phyloP scores from a whole-genome alignment of 1,140 invertebrate species.

The Antheraea pernyi region DNA sequence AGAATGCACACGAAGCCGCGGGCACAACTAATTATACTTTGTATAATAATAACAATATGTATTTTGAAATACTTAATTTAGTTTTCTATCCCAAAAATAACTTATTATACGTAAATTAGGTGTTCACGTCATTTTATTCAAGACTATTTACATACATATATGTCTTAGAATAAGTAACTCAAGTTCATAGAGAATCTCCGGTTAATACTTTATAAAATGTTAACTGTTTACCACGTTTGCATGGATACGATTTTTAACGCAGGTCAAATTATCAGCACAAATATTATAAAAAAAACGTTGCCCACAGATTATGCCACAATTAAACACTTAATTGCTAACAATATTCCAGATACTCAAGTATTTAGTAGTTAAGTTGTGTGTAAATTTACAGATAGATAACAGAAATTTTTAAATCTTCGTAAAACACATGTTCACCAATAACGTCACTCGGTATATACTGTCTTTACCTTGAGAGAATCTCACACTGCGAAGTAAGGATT shows the following conservation, averaged over 20 bases:
- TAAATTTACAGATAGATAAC: constrained; percentile 7
- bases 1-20: too few relatives aligned
- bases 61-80: too few relatives aligned
- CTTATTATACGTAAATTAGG: too few relatives aligned
- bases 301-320: neutral
- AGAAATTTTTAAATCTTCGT: neutral
- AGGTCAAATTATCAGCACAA: neutral
- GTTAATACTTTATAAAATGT: too few relatives aligned
- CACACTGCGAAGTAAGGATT: neutral
- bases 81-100: too few relatives aligned
- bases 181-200: too few relatives aligned
- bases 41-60: too few relatives aligned
- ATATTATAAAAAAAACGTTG: neutral
- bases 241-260: neutral
- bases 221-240: too few relatives aligned
- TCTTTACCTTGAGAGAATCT: constrained; percentile 14
- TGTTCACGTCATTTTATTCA: too few relatives aligned
- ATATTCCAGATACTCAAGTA: neutral
- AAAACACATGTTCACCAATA: constrained; percentile 13
- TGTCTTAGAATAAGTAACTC: too few relatives aligned
- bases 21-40: too few relatives aligned
- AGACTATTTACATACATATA: too few relatives aligned
- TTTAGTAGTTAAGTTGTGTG: neutral
- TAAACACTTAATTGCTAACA: neutral
- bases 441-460: constrained; percentile 13